phyloP scores from a whole-genome alignment of 2,888 invertebrate species.

The Miltochrista miniata region DNA sequence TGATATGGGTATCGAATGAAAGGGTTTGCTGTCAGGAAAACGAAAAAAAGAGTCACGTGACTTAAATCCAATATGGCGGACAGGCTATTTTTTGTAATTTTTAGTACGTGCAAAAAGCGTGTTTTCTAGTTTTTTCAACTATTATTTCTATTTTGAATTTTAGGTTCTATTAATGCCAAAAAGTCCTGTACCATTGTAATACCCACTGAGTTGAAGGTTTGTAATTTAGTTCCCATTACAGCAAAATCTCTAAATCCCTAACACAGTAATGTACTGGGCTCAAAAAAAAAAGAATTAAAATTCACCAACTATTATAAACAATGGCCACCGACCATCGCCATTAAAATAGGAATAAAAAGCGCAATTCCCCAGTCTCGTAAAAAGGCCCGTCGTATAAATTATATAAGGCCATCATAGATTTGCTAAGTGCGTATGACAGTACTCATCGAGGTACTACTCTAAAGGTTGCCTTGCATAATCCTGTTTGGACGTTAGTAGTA shows the following conservation, averaged over 20 bases:
- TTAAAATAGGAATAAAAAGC: slow-evolving; percentile 11
- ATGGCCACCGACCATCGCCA: slow-evolving; percentile 4
- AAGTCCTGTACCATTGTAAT: no score
- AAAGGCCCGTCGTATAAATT: slow-evolving; percentile 10
- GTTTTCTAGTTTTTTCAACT: no score
- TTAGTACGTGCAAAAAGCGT: no score
- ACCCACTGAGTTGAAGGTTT: no score
- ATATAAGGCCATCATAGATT: slow-evolving; percentile 5
- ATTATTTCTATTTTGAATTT: no score
- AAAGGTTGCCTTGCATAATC: slow-evolving; percentile 9
- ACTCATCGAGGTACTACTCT: slow-evolving; percentile 6
- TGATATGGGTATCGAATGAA: no score
- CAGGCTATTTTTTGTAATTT: no score
- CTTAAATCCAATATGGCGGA: no score
- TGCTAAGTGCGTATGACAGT: slow-evolving; percentile 23
- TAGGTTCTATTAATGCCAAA: no score
- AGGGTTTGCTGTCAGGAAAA: no score
- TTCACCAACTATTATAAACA: slow-evolving; percentile 5
- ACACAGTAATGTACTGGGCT: background rate
- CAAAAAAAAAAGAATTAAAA: background rate
- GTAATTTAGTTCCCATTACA: background rate
- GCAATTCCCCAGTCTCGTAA: slow-evolving; percentile 8
- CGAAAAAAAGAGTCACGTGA: no score
- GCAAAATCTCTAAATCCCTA: background rate
- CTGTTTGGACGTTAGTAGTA: no score